Percentiles rank a stretch among this genome's conserved stretches.
These are phyloP conservation scores for Thereva nobilitata DNA, from an alignment of 2,888 invertebrate species.

Conservation along the genomic window DNA sequence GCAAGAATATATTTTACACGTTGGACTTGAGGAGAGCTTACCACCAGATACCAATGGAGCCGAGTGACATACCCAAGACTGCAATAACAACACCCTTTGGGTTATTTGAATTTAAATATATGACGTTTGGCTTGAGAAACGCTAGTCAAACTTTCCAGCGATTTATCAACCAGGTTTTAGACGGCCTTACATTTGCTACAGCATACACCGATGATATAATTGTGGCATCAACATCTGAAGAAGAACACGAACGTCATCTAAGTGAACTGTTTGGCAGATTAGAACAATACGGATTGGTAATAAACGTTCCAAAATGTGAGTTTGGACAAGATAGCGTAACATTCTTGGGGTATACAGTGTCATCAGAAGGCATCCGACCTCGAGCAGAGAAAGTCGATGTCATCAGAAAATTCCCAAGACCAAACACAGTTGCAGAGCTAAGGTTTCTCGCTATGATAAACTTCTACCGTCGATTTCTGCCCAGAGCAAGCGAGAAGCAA, in stretches of 20 bases:
- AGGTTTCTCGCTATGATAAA: slow-evolving; percentile 12
- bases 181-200: background rate
- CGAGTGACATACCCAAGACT: slow-evolving; percentile 38
- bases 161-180: background rate
- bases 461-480: slow-evolving; percentile 7
- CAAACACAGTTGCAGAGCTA: background rate
- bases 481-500: background rate
- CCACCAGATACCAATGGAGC: slow-evolving; percentile 40
- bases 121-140: slow-evolving; percentile 1
- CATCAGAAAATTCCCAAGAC: background rate
- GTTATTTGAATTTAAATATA: slow-evolving; percentile 46
- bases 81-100: slow-evolving; percentile 52
- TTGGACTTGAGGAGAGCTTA: slow-evolving; percentile 39
- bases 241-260: background rate
- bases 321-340: background rate
- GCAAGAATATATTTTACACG: slow-evolving; percentile 38
- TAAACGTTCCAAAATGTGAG: slow-evolving; percentile 8
- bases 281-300: background rate
- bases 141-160: slow-evolving; percentile 36
- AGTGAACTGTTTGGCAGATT: background rate
- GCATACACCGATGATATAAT: background rate
- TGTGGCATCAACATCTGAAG: background rate
- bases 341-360: background rate
- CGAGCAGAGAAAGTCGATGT: background rate
- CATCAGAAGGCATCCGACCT: too few relatives aligned